Conservation (phyloP, 2,113 vertebrate species). For the Malurus elegans region DNA sequence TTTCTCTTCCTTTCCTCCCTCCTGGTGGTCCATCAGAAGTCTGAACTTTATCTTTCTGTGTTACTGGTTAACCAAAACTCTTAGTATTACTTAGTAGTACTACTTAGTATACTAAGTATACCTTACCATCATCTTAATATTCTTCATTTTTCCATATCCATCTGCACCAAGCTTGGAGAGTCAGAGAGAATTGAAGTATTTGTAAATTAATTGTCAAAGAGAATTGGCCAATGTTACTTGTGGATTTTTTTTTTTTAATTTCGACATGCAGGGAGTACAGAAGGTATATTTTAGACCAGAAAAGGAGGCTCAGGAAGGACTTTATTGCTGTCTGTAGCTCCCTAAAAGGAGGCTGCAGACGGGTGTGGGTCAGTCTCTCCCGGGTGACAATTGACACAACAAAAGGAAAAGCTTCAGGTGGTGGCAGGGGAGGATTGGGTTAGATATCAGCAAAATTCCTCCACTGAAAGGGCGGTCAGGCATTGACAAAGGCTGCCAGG, state of each 20-base stretch:
- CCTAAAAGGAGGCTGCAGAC: not conserved
- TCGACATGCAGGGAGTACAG: not conserved
- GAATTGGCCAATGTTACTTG: not conserved
- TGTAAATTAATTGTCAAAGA: not conserved
- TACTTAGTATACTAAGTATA: no score
- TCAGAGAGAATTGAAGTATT: not conserved
- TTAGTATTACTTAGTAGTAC: not conserved
- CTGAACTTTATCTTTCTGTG: not conserved
- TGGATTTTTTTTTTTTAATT: not conserved
- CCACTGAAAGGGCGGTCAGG: not conserved
- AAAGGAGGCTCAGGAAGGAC: not conserved
- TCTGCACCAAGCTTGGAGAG: not conserved
- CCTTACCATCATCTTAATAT: not conserved
- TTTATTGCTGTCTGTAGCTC: no score
- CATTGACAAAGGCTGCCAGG: not conserved
- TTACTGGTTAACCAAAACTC: not conserved
- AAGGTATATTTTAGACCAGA: not conserved
- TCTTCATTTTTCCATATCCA: not conserved
- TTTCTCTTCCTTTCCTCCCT: not conserved
- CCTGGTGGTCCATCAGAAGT: not conserved
- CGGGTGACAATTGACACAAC: not conserved
- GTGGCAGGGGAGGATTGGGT: not conserved
- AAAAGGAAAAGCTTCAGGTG: not conserved
- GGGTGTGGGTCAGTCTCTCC: not conserved
- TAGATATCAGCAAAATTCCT: not conserved